phyloP scores from a whole-genome alignment of 2,797 vertebrate species.

The Sebastes itinus region DNA sequence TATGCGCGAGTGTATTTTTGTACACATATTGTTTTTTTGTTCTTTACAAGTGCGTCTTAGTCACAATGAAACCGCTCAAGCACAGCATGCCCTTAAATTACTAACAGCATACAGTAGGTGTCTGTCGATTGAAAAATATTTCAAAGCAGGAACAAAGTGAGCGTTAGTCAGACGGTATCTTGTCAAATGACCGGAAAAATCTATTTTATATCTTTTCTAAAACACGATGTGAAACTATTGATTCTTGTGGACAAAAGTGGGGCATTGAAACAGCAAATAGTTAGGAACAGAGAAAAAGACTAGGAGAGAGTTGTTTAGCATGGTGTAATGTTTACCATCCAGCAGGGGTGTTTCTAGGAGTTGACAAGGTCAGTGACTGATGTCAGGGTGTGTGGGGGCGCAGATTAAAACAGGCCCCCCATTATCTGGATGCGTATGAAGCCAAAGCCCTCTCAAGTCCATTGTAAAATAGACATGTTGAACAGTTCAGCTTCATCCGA shows the following conservation, averaged over 20 bases:
- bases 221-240: conserved; percentile 13
- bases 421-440: too few relatives aligned
- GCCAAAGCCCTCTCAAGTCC: too few relatives aligned
- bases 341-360: not conserved
- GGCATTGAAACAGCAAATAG: not conserved
- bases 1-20: not conserved
- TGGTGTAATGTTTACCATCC: not conserved
- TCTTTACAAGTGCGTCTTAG: conserved; percentile 3
- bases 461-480: too few relatives aligned
- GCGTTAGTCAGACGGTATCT: not conserved
- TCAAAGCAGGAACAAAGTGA: not conserved
- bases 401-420: too few relatives aligned
- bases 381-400: too few relatives aligned
- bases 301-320: not conserved
- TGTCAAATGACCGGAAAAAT: conserved; percentile 18
- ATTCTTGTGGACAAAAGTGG: not conserved
- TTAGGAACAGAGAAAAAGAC: not conserved
- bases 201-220: conserved; percentile 4
- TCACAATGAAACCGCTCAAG: not conserved
- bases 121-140: not conserved
- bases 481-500: too few relatives aligned
- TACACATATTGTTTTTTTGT: conserved; percentile 1
- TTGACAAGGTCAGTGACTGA: too few relatives aligned
- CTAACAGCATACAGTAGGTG: not conserved
- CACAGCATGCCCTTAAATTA: not conserved